A percentile compares a stretch with the other conserved stretches of the same genome.
Conservation (phyloP, 2,797 vertebrate species). For the Meda fulgida region DNA sequence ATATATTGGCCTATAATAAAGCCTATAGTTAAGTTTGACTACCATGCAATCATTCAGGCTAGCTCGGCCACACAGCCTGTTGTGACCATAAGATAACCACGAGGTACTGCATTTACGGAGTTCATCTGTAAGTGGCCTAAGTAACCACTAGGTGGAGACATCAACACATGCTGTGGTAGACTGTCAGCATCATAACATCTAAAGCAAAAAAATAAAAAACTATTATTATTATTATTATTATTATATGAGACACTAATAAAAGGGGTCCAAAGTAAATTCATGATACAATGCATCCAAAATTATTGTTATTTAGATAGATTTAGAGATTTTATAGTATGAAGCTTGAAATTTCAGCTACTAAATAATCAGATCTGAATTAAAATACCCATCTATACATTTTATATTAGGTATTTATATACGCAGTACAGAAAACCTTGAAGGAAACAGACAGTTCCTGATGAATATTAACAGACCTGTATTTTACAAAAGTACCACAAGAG, state of each 20-base stretch:
- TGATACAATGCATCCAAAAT: background rate
- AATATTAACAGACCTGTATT: background rate
- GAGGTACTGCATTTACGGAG: background rate
- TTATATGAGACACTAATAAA: background rate
- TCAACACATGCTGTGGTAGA: background rate
- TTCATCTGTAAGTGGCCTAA: background rate
- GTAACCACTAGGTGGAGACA: conserved; percentile 31
- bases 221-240: background rate
- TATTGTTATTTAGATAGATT: background rate
- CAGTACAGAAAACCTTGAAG: background rate
- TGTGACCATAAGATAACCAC: background rate
- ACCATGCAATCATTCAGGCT: conserved; percentile 17
- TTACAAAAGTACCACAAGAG: conserved; percentile 13
- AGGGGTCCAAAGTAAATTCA: background rate
- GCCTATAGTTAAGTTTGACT: background rate
- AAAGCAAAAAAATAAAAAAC: background rate
- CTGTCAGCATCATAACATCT: background rate
- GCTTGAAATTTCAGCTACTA: background rate
- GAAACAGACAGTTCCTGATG: background rate
- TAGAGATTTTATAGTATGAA: background rate
- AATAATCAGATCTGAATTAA: background rate
- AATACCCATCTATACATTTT: background rate
- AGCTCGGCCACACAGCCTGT: conserved; percentile 20
- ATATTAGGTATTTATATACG: background rate
- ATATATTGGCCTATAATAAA: conserved; percentile 19